These are phyloP conservation scores for Aegithalos caudatus DNA, from an alignment of 2,113 vertebrate species.

Conservation along the genomic window DNA sequence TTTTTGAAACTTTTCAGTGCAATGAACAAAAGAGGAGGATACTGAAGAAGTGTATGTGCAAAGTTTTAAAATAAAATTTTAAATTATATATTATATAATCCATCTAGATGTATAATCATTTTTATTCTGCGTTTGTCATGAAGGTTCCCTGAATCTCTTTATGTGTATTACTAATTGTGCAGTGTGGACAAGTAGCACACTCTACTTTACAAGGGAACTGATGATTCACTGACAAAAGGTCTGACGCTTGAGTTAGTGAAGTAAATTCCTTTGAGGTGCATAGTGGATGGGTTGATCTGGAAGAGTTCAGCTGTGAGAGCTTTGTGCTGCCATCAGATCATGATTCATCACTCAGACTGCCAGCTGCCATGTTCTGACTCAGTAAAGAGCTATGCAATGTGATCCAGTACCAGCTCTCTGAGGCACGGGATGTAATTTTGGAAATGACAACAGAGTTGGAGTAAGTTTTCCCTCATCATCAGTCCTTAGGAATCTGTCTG, in stretches of 20 bases:
- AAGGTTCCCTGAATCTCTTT: background rate
- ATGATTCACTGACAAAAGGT: background rate
- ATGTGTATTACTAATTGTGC: background rate
- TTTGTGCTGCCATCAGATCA: background rate
- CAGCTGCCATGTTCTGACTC: background rate
- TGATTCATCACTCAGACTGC: background rate
- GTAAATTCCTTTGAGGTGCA: background rate
- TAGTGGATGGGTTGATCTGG: background rate
- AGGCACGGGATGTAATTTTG: background rate
- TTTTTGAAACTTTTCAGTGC: constrained; percentile 82
- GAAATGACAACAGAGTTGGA: background rate
- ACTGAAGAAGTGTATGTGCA: constrained; percentile 70
- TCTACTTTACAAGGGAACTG: background rate
- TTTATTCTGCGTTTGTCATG: background rate
- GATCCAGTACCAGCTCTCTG: background rate
- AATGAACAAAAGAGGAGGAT: constrained; percentile 72
- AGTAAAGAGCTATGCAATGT: background rate
- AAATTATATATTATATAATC: constrained; percentile 74
- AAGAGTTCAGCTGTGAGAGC: background rate
- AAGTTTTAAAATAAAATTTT: constrained; percentile 80
- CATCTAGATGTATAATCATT: background rate
- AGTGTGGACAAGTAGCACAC: background rate
- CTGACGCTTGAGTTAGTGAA: background rate
- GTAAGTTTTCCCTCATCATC: background rate
- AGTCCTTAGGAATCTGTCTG: background rate